These are phyloP conservation scores for Drosophila paramelanica DNA, from an alignment of 2,888 invertebrate species.

Conservation along the genomic window DNA sequence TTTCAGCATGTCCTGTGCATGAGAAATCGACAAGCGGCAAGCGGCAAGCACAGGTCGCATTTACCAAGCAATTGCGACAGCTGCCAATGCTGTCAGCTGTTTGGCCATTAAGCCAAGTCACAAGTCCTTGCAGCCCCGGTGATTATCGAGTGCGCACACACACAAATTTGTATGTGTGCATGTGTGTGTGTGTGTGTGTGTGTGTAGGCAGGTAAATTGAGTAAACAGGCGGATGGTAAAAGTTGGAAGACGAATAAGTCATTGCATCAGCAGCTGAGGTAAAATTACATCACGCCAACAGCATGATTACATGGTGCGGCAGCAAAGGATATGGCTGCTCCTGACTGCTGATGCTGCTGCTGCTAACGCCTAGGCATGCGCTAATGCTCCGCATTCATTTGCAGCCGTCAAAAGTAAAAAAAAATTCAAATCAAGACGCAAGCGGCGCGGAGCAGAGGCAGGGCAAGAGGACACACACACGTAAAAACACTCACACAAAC, in stretches of 20 bases:
- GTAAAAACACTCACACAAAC: slow-evolving; percentile 38
- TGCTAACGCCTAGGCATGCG: slow-evolving; percentile 50
- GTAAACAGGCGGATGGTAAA: slow-evolving; percentile 53
- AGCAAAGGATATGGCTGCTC: slow-evolving; percentile 19
- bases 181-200: not conserved
- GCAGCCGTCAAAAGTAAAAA: slow-evolving; percentile 70
- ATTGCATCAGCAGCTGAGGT: slow-evolving; percentile 40
- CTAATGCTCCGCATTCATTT: slow-evolving; percentile 76
- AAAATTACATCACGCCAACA: slow-evolving; percentile 58
- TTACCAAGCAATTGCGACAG: slow-evolving; percentile 22
- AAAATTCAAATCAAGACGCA: slow-evolving; percentile 70
- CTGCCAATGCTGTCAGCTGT: slow-evolving; percentile 37
- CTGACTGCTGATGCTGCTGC: not conserved
- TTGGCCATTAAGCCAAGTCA: slow-evolving; percentile 40
- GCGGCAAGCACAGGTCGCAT: slow-evolving; percentile 14
- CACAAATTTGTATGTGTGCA: not conserved
- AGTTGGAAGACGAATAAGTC: slow-evolving; percentile 62
- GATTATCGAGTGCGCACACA: slow-evolving; percentile 61
- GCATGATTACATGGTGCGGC: slow-evolving; percentile 26
- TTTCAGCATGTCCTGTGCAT: slow-evolving; percentile 29
- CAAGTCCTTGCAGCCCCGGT: slow-evolving; percentile 39
- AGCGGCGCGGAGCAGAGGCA: slow-evolving; percentile 14
- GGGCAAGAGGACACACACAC: slow-evolving; percentile 44
- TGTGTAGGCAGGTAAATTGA: slow-evolving; percentile 41
- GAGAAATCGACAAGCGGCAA: slow-evolving; percentile 42